These are phyloP conservation scores for Sphecodes monilicornis DNA, from an alignment of 2,888 invertebrate species.

Conservation along the genomic window DNA sequence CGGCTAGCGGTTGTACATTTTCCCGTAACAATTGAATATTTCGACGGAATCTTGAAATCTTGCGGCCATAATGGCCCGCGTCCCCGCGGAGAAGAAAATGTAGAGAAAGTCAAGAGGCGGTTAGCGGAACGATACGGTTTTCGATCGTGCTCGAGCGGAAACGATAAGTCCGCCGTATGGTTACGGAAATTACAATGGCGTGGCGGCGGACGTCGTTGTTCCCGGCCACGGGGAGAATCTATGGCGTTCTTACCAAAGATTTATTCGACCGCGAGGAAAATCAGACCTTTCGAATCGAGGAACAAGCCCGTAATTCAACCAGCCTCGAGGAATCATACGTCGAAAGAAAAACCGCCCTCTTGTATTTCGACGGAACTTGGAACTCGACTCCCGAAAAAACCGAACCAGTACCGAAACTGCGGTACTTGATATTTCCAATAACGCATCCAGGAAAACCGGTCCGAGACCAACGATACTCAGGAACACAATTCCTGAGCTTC, in stretches of 20 bases:
- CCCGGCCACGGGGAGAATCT: not conserved
- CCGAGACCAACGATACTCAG: too few relatives aligned
- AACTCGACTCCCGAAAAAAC: not conserved
- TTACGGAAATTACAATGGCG: constrained; percentile 26
- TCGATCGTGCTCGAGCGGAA: not conserved
- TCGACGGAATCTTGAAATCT: constrained; percentile 1
- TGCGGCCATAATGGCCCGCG: not conserved
- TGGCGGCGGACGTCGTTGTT: constrained; percentile 19
- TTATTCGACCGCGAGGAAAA: constrained; percentile 18
- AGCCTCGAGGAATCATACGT: not conserved
- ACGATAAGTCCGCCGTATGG: not conserved
- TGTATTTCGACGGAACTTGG: not conserved
- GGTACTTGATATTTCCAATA: constrained; percentile 48
- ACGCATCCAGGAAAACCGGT: constrained; percentile 5
- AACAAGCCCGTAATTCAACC: not conserved
- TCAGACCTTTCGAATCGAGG: constrained; percentile 21
- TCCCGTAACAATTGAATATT: not conserved
- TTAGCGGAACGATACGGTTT: not conserved
- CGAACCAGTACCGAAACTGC: constrained; percentile 16
- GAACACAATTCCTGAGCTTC: too few relatives aligned
- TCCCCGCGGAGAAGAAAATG: not conserved
- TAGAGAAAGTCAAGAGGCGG: not conserved
- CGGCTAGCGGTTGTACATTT: not conserved
- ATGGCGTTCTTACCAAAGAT: constrained; percentile 28
- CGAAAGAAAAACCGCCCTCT: not conserved